Percentiles rank a stretch among this genome's conserved stretches.
These are phyloP conservation scores for Cyaniris semiargus DNA, from an alignment of 2,888 invertebrate species.

Conservation along the genomic window DNA sequence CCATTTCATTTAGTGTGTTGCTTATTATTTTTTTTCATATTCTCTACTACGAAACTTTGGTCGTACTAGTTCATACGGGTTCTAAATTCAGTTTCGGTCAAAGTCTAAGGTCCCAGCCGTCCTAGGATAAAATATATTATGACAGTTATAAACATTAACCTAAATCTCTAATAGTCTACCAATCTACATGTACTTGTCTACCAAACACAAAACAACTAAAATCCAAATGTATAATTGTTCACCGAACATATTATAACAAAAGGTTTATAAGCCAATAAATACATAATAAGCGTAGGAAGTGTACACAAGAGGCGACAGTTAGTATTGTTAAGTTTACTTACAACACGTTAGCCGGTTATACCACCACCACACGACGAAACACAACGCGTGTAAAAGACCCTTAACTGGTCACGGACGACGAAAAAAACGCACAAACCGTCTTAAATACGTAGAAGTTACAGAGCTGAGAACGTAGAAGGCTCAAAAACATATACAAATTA, in stretches of 20 bases:
- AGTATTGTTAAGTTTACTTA: conserved; percentile 75
- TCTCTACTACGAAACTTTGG: neutral
- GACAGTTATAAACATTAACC: neutral
- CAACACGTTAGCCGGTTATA: conserved; percentile 66
- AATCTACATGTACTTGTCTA: neutral
- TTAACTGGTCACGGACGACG: neutral
- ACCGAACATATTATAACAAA: neutral
- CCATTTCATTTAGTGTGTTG: neutral
- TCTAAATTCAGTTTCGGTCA: neutral
- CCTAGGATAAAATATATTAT: too few species aligned
- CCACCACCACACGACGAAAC: conserved; percentile 67
- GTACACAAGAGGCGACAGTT: conserved; percentile 45
- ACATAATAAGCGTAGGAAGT: conserved; percentile 35
- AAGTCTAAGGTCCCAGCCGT: neutral
- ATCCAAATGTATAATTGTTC: neutral
- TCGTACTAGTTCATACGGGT: too few species aligned
- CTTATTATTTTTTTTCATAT: neutral
- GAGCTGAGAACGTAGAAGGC: neutral
- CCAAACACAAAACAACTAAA: neutral
- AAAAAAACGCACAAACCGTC: conserved; percentile 3
- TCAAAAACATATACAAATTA: neutral
- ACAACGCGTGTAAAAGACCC: conserved; percentile 11
- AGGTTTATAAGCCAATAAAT: conserved; percentile 15
- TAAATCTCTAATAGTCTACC: neutral
- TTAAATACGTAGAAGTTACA: neutral